Percentiles rank a stretch among this genome's conserved stretches.
Evolutionary conservation across 2,113 vertebrate species (phyloP).

Genomic region (Gadus macrocephalus): DNA sequence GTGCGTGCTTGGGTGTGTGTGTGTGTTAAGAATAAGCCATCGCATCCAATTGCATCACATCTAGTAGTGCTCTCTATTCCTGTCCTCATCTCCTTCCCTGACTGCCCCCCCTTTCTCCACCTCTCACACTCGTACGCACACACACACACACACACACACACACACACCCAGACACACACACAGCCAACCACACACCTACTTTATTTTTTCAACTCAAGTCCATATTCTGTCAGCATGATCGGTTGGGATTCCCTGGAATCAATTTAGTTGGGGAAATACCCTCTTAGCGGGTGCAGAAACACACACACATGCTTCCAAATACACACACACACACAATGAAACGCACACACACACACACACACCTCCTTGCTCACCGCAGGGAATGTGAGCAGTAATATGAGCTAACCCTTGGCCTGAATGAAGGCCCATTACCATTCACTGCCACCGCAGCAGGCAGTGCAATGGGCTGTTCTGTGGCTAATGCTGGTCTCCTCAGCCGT

Average conservation of each 20-base stretch:
- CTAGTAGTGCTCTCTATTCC: slow-evolving; percentile 20
- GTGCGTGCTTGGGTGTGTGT: slow-evolving; percentile 19
- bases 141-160: background rate
- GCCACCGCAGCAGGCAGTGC: slow-evolving; percentile 37
- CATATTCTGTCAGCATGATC: slow-evolving; percentile 40
- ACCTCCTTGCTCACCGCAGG: slow-evolving; percentile 19
- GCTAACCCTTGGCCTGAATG: slow-evolving; percentile 45
- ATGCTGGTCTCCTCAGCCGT: slow-evolving; percentile 10
- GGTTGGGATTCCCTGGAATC: slow-evolving; percentile 58
- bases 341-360: slow-evolving; percentile 3
- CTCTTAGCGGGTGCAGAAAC: slow-evolving; percentile 21
- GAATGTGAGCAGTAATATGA: slow-evolving; percentile 49
- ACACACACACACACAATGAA: slow-evolving; percentile 12
- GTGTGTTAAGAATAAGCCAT: slow-evolving; percentile 38
- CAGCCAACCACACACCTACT: background rate
- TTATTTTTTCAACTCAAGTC: slow-evolving; percentile 2
- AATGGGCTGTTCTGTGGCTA: slow-evolving; percentile 29
- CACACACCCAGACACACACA: background rate
- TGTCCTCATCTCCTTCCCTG: slow-evolving; percentile 11
- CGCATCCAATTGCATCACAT: slow-evolving; percentile 38
- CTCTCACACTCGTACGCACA: background rate
- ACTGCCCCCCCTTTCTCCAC: background rate
- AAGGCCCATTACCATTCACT: slow-evolving; percentile 54
- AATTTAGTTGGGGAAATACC: slow-evolving; percentile 37
- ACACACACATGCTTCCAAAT: slow-evolving; percentile 12